These are phyloP conservation scores for Hirtodrosophila confusa DNA, from an alignment of 2,888 invertebrate genomes.

Conservation along the genomic window DNA sequence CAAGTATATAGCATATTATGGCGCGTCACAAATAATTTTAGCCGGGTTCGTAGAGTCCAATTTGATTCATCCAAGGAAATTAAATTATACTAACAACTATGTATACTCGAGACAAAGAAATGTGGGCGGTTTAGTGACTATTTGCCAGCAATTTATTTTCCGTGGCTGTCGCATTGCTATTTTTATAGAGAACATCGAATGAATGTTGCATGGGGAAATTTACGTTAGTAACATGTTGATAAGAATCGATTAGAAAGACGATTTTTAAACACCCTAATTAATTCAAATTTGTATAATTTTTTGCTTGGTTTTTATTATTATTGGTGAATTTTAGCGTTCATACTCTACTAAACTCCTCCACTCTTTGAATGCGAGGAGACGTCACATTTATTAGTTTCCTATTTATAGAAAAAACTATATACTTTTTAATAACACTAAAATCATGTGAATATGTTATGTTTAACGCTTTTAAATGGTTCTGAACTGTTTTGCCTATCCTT, in stretches of 20 bases:
- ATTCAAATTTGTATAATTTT: neutral
- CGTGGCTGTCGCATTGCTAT: conserved; percentile 16
- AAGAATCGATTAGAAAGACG: conserved; percentile 13
- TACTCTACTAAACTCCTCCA: no score
- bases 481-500: no score
- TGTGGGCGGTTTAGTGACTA: conserved; percentile 47
- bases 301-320: neutral
- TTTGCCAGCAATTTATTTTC: conserved; percentile 28
- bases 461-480: no score
- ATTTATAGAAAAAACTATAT: no score
- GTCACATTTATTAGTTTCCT: no score
- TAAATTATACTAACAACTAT: conserved; percentile 14
- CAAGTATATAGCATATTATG: neutral
- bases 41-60: conserved; percentile 22
- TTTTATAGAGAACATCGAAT: conserved; percentile 15
- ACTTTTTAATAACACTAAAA: no score
- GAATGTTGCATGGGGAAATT: conserved; percentile 14
- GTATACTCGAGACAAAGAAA: conserved; percentile 5
- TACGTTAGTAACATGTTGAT: conserved; percentile 7
- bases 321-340: neutral
- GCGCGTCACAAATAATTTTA: conserved; percentile 28
- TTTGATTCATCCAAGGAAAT: conserved; percentile 44
- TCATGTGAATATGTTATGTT: no score
- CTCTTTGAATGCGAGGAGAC: no score
- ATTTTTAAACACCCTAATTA: neutral